Evolutionary conservation across 2,113 vertebrate species (phyloP).

Genomic region (Mormyrus iriodes): DNA sequence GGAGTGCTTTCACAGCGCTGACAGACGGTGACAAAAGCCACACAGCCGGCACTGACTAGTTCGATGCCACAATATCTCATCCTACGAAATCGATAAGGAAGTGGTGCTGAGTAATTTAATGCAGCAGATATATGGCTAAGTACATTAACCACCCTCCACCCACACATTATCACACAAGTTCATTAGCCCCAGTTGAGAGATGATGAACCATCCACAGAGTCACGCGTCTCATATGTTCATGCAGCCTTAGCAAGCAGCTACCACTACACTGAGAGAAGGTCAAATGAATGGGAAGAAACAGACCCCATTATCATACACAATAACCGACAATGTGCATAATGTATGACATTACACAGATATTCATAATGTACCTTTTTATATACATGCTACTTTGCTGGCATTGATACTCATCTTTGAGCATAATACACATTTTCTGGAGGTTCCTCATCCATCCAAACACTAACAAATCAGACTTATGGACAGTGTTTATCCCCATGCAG

Average conservation of each 20-base stretch:
- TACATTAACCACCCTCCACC: neutral
- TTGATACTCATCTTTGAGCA: too few relatives aligned
- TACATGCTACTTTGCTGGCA: neutral
- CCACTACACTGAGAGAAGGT: neutral
- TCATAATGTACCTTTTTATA: neutral
- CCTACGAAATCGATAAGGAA: neutral
- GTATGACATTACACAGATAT: neutral
- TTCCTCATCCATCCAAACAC: neutral
- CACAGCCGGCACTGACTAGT: neutral
- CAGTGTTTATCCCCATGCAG: neutral
- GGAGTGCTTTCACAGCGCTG: neutral
- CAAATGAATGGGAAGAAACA: neutral
- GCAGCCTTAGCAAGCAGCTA: neutral
- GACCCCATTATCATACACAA: neutral
- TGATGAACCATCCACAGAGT: neutral
- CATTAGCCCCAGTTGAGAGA: neutral
- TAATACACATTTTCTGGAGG: neutral
- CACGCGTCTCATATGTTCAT: neutral
- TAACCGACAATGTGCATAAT: neutral
- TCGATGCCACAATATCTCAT: neutral
- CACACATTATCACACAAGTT: neutral
- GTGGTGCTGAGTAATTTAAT: neutral
- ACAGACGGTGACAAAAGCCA: too few relatives aligned
- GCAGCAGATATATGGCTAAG: neutral
- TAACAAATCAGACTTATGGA: neutral